A percentile compares a stretch with the other conserved stretches of the same genome.
phyloP scores from a whole-genome alignment of 2,113 vertebrate species.

The Hemiscyllium ocellatum region DNA sequence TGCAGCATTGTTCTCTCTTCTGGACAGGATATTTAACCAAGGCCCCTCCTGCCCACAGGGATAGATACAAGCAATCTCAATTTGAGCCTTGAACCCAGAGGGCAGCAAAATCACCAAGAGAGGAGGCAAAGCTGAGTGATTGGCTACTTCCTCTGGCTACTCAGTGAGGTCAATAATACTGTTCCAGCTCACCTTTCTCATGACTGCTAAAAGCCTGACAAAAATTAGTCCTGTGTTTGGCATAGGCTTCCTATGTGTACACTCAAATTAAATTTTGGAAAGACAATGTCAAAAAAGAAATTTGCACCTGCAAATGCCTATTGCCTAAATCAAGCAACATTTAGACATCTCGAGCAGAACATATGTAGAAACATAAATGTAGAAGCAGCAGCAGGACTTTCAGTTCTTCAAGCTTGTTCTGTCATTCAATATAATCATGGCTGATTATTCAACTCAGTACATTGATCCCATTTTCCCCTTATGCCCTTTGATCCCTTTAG shows the following conservation, averaged over 20 bases:
- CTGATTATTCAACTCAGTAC: too few species aligned
- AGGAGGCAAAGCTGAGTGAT: not conserved
- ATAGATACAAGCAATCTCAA: not conserved
- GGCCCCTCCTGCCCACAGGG: not conserved
- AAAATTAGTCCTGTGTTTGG: too few species aligned
- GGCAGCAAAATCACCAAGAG: not conserved
- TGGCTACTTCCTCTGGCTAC: not conserved
- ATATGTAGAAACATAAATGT: too few species aligned
- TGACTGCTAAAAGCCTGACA: too few species aligned
- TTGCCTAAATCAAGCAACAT: not conserved
- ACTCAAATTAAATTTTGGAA: not conserved
- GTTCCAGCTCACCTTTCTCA: too few species aligned
- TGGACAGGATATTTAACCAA: not conserved
- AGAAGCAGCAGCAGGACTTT: too few species aligned
- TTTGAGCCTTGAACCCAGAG: not conserved
- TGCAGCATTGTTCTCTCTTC: not conserved
- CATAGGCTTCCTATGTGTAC: too few species aligned
- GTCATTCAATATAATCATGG: too few species aligned
- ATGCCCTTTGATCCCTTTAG: too few species aligned
- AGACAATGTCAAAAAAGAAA: not conserved
- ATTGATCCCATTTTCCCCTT: too few species aligned
- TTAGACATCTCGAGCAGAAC: not conserved
- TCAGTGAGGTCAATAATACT: not conserved
- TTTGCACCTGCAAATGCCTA: not conserved
- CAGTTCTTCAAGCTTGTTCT: too few species aligned